Conservation (phyloP, 2,888 invertebrate genomes). For the Drosophila merina region DNA sequence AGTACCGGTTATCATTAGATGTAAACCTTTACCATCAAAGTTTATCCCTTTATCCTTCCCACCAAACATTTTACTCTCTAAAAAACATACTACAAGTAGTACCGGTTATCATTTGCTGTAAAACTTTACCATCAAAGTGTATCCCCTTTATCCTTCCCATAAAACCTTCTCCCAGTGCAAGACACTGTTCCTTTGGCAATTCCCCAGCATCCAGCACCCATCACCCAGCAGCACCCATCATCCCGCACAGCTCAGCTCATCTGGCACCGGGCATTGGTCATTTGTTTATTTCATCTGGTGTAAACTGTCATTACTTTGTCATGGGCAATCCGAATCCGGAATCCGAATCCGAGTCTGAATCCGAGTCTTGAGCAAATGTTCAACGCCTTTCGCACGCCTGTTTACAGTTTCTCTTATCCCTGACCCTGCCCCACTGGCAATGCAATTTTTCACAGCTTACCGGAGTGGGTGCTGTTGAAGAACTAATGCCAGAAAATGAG, state of each 20-base stretch:
- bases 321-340: slow-evolving; percentile 58
- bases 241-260: slow-evolving; percentile 2
- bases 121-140: no score
- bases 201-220: not conserved
- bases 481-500: not conserved
- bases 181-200: slow-evolving; percentile 11
- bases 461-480: not conserved
- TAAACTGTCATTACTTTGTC: slow-evolving; percentile 77
- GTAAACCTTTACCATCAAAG: no score
- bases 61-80: no score
- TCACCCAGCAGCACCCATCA: no score
- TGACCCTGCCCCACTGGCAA: not conserved
- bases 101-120: no score
- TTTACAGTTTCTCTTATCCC: slow-evolving; percentile 23
- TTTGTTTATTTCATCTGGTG: slow-evolving; percentile 78
- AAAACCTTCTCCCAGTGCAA: slow-evolving; percentile 1
- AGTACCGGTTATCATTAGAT: no score
- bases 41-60: no score
- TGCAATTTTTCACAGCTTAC: slow-evolving; percentile 44
- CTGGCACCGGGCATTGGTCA: slow-evolving; percentile 46
- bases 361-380: slow-evolving; percentile 42
- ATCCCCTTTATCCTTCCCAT: no score
- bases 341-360: slow-evolving; percentile 54
- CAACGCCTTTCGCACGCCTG: slow-evolving; percentile 52
- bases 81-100: no score